phyloP scores from a whole-genome alignment of 2,888 invertebrate species.

The Eupithecia centaureata region DNA sequence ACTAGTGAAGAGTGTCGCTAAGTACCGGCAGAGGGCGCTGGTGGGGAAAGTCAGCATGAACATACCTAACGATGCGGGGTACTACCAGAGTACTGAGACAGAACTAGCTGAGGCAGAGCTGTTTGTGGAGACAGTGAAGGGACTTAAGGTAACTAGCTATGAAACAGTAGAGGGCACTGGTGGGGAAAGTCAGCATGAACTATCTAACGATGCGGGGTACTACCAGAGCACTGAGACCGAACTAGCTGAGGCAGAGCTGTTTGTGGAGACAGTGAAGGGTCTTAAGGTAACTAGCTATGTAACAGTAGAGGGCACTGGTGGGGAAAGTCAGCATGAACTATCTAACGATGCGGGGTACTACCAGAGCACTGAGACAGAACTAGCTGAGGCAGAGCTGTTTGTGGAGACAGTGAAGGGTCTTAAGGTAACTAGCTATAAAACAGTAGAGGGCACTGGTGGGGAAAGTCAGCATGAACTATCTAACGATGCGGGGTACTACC shows the following conservation, averaged over 20 bases:
- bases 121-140: slow-evolving; percentile 85
- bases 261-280: slow-evolving; percentile 84
- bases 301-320: neutral
- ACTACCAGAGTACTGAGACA: slow-evolving; percentile 85
- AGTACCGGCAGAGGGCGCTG: slow-evolving; percentile 90
- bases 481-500: slow-evolving; percentile 86
- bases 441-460: neutral
- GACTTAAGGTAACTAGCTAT: slow-evolving; percentile 80
- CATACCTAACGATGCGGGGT: slow-evolving; percentile 81
- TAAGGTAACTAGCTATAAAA: slow-evolving; percentile 72
- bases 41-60: slow-evolving; percentile 95
- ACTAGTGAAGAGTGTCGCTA: slow-evolving; percentile 87
- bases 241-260: slow-evolving; percentile 84
- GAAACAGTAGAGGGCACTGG: neutral
- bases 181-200: neutral
- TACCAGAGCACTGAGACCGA: slow-evolving; percentile 85
- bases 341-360: slow-evolving; percentile 85
- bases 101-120: slow-evolving; percentile 85
- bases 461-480: slow-evolving; percentile 46
- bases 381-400: slow-evolving; percentile 86
- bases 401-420: slow-evolving; percentile 83
- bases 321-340: slow-evolving; percentile 35
- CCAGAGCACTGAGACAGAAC: slow-evolving; percentile 84
- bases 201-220: slow-evolving; percentile 84
- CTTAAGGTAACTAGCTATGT: slow-evolving; percentile 77